Conservation (phyloP, 2,888 invertebrate species). For the Meiosimyza platycephala region DNA sequence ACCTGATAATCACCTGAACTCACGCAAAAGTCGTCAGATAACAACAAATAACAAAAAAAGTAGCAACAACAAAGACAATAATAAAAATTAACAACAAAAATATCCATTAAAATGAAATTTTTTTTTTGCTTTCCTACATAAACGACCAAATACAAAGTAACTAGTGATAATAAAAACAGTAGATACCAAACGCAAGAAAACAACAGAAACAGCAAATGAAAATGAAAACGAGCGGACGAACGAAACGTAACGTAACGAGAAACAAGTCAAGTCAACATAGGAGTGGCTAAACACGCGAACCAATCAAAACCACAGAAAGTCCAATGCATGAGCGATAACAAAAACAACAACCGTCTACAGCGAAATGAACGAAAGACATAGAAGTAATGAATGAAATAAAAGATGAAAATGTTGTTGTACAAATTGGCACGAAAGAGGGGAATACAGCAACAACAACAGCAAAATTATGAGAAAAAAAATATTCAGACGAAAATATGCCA, state of each 20-base stretch:
- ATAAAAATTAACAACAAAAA: slow-evolving; percentile 14
- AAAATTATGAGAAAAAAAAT: too few species aligned
- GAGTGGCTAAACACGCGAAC: slow-evolving; percentile 45
- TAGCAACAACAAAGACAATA: background rate
- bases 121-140: background rate
- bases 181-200: slow-evolving; percentile 27
- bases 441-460: slow-evolving; percentile 21
- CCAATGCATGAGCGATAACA: background rate
- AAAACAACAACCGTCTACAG: background rate
- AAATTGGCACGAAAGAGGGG: slow-evolving; percentile 24
- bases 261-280: slow-evolving; percentile 39
- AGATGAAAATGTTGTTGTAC: background rate
- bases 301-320: slow-evolving; percentile 45
- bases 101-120: slow-evolving; percentile 13
- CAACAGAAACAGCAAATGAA: slow-evolving; percentile 31
- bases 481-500: too few species aligned
- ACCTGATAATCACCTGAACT: slow-evolving; percentile 36
- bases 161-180: slow-evolving; percentile 22
- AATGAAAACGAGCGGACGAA: slow-evolving; percentile 28
- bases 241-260: background rate
- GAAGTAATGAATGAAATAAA: slow-evolving; percentile 1
- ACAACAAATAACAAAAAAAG: slow-evolving; percentile 16
- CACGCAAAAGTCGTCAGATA: slow-evolving; percentile 39
- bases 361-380: slow-evolving; percentile 28
- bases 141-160: slow-evolving; percentile 29